Base-by-base conservation (phyloP, 1,140 invertebrate species). In the Rhizoglyphus robini region DNA sequence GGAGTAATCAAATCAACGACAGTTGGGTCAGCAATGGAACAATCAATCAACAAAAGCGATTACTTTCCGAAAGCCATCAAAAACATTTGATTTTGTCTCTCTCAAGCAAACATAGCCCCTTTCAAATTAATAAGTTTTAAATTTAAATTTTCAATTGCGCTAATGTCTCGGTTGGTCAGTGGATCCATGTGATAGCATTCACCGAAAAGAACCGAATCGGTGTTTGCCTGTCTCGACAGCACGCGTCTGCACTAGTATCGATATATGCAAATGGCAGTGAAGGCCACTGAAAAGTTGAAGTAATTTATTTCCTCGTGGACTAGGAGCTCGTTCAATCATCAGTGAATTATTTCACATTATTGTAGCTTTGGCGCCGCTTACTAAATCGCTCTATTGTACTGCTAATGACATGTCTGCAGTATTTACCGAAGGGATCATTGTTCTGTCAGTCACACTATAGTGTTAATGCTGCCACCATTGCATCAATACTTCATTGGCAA, bases 361-460 rank as follows among this genome's bases (percentile, higher is more conserved):
- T n/a, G n/a, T n/a, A n/a, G n/a, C n/a, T n/a, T n/a, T n/a, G n/a
- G n/a, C n/a, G n/a, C n/a, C n/a, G n/a, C n/a, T n/a, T n/a, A n/a
- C n/a, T n/a, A n/a, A n/a, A n/a, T n/a, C n/a, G n/a, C 23, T 20
- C 51, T 15, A 32, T 25, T 54, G 51, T 25, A 32, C 51, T 11
- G 51, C 20, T 54, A 54, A 54, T 54, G 51, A 54, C 51, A n/a
- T n/a, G n/a, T n/a, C n/a, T n/a, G n/a, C n/a, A 54, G 51, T 54
- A 54, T 11, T 54, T 54, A 54, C 51, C 51, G 23, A 54, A 20
- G 20, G 51, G 36, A 11, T 11, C 36, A 41, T 11, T 41, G 36
- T 41, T 41, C 36, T 8, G n/a, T n/a, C n/a, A n/a, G n/a, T n/a
- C n/a, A 23, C 41, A 46, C 15, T 54, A n/a, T n/a, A n/a, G n/a